A percentile compares a stretch with the other conserved stretches of the same genome.
These are phyloP conservation scores for Brachymystax lenok DNA, from an alignment of 2,797 vertebrate species.

Conservation along the genomic window DNA sequence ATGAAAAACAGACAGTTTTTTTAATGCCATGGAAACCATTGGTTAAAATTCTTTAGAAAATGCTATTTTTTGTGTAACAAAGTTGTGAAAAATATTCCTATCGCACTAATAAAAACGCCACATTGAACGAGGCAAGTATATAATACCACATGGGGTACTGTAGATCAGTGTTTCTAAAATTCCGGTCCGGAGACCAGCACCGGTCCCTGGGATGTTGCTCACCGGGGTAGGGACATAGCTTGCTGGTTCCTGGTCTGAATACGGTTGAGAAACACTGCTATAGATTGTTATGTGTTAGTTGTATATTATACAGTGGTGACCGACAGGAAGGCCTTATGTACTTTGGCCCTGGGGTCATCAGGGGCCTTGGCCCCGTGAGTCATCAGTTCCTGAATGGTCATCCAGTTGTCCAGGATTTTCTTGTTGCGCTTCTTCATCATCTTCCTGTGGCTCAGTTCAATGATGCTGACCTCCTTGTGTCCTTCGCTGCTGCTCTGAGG, in stretches of 20 bases:
- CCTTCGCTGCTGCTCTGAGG: conserved; percentile 89
- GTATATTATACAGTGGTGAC: conserved; percentile 92
- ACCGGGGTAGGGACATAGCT: background rate
- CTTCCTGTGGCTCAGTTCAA: conserved; percentile 98
- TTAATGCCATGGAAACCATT: conserved; percentile 65
- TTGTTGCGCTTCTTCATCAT: conserved; percentile 99
- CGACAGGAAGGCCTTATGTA: conserved; percentile 96
- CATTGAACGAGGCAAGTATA: conserved; percentile 99
- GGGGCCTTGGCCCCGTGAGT: conserved; percentile 93
- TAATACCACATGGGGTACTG: conserved; percentile 86
- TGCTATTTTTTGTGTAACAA: conserved; percentile 83
- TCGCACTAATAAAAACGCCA: conserved; percentile 92
- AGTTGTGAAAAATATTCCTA: conserved; percentile 90
- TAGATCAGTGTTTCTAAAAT: conserved; percentile 15
- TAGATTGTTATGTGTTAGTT: conserved; percentile 38
- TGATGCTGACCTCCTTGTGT: conserved; percentile 89
- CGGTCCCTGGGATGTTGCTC: conserved; percentile 2
- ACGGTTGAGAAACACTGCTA: background rate
- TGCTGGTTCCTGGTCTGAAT: background rate
- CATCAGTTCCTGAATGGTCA: conserved; percentile 99
- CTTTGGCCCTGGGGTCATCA: conserved; percentile 81
- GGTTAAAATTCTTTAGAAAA: conserved; percentile 88
- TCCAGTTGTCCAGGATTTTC: conserved; percentile 99
- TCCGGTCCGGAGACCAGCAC: background rate
- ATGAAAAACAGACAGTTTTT: conserved; percentile 54